A percentile compares a stretch with the other conserved stretches of the same genome.
Evolutionary conservation across 2,888 invertebrate species (phyloP).

Genomic region (Catonia carolina): DNA sequence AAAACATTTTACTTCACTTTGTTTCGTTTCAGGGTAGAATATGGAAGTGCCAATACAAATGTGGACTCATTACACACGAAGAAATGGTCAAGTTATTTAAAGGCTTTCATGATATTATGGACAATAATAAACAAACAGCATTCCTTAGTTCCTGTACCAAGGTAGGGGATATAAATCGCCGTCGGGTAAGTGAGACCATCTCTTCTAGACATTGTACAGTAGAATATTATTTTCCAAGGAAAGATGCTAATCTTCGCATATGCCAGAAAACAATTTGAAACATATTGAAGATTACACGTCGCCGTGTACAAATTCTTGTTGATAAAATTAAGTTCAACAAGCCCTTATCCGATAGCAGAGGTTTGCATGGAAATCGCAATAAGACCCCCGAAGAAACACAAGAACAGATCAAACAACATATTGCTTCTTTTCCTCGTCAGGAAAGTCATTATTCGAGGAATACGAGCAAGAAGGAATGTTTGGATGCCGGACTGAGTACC

Average conservation of each 20-base stretch:
- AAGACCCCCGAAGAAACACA: not conserved
- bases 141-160: conserved; percentile 2
- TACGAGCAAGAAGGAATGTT: conserved; percentile 13
- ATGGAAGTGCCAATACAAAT: conserved; percentile 9
- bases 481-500: conserved; percentile 16
- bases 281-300: conserved; percentile 7
- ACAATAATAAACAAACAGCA: conserved; percentile 10
- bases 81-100: not conserved
- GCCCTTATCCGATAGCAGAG: conserved; percentile 5
- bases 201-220: conserved; percentile 8
- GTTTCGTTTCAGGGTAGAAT: conserved; percentile 13
- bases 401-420: conserved; percentile 16
- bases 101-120: conserved; percentile 10
- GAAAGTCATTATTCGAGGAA: conserved; percentile 23
- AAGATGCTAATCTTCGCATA: not conserved
- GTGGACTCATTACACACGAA: conserved; percentile 3
- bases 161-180: conserved; percentile 4
- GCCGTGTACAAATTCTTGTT: conserved; percentile 10
- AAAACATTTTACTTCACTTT: too few species aligned
- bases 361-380: conserved; percentile 10
- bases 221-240: conserved; percentile 10
- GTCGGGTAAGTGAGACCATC: conserved; percentile 6
- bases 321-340: conserved; percentile 19
- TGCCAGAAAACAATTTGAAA: conserved; percentile 6
- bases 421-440: conserved; percentile 18